Evolutionary conservation across 35 echinoderm and acorn worm species (phyloP), one percentile per base, ranked within the genome.

Genomic region (Holothuria glaberrima): DNA sequence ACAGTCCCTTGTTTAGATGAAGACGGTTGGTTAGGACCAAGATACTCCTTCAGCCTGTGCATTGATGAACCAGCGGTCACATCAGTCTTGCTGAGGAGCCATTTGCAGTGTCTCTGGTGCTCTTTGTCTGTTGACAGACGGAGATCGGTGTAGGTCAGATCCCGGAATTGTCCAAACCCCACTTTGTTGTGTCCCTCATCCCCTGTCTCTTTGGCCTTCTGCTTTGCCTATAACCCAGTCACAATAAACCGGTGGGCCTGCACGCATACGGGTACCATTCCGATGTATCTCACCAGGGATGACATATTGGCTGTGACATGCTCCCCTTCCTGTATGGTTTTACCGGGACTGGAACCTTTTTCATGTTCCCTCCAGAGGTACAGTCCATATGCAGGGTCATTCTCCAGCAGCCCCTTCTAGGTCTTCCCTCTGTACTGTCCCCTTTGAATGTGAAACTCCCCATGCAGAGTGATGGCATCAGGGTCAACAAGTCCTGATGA

Each of bases 41-140:
- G 36, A 74, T 74, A 29, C 31, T 31, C 33, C 76, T 80, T 30
- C 30, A 80, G 41, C 32, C n/a, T 41, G 17, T 80, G 20, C 76
- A 80, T 80, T 19, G 76, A 80, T 57, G 76, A 46, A 46, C 76
- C 36, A 10, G 12, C 21, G 17, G 41, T 80, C 33, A 80, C 76
- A 48, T 50, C 41, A 22, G 30, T 50, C 50, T 48, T 80, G 32
- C n/a, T 41, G 21, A 80, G 36, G 76, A 80, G 19, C 76, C 76
- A 80, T 9, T 29, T 80, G 50, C 76, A 80, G 76, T 80, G 45
- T 21, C 41, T 80, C 38, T 80, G 17, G 76, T 80, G 76, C 38
- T 80, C 76, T 48, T 80, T 80, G 50, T 80, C 76, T 21, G 32
- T 16, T 18, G 76, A 80, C 7, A 6, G 4, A 21, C 2, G 6